Evolutionary conservation across 2,888 invertebrate genomes (phyloP), one percentile per base, ranked within the genome.

Genomic region (Eurytoma californica): DNA sequence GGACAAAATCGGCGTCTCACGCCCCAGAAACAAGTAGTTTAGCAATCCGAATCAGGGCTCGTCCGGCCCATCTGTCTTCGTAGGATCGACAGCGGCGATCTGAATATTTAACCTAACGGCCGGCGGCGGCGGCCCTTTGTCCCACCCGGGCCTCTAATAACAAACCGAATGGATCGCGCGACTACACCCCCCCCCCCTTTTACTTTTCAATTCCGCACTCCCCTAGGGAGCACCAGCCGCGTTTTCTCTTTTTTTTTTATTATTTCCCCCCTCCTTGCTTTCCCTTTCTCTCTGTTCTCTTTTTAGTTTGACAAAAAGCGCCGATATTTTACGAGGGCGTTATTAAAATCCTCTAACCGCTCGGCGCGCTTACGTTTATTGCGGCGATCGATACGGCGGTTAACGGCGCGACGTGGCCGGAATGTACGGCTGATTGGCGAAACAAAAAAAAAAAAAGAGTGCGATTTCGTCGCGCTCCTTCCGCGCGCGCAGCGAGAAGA

Each of bases 51-150:
- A 70, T 66, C 65, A 16, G 20, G 58, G 12, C 67, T 68, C 13
- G 51, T 51, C 18, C 75, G 24, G 68, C 20, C 63, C 77, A 77
- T 77, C 70, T 70, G 70, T 77, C 70, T 70, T 20, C 18, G 39
- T 61, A 61, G 60, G 61, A 75, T 68, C 68, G 75, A 68, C 75
- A 61, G 20, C 14, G 18, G 7, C 39, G 61, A 67, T 39, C 60
- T 72, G 72, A 72, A 72, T 77, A 47, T 49, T 47, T 49, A 49
- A 66, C 28, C 39, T 39, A 39, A 39, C 3, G 39, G 39, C 39
- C 39, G 39, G 39, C 4, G 39, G 39, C 39, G 39, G 39, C 7
- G 39, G 39, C 39, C 39, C 39, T 39, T 39, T 39, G 39, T 39
- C 39, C 39, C 39, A 4, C 7, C 7, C 39, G 39, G 39, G 39